Conservation (phyloP, 1,140 invertebrate species). For the Globodera rostochiensis region DNA sequence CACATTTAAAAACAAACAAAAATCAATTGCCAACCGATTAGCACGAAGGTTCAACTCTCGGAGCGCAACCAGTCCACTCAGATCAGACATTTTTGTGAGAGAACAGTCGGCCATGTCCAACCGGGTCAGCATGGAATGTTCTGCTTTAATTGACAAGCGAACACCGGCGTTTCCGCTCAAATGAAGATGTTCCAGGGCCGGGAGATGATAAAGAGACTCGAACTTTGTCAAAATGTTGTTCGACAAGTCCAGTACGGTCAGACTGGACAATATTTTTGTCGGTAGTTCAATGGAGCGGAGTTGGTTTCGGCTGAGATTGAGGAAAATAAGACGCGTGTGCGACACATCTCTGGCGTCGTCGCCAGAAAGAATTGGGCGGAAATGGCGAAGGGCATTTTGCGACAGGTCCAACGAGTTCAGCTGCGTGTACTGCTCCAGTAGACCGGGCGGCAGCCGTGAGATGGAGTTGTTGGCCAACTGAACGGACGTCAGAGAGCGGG, state of each 20-base stretch:
- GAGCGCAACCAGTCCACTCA: constrained; percentile 26
- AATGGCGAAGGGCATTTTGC: not conserved
- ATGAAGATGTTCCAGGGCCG: constrained; percentile 42
- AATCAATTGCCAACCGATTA: constrained; percentile 1
- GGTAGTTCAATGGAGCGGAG: not conserved
- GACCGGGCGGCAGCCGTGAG: constrained; percentile 11
- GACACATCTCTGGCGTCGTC: constrained; percentile 4
- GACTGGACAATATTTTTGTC: not conserved
- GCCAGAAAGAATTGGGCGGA: not conserved
- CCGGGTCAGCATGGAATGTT: constrained; percentile 14
- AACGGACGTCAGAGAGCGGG: constrained; percentile 11
- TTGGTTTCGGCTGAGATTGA: constrained; percentile 1
- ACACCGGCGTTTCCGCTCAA: constrained; percentile 30
- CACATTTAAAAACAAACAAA: not conserved
- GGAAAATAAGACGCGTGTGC: constrained; percentile 17
- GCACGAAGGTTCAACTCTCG: constrained; percentile 26
- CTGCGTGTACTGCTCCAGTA: constrained; percentile 37
- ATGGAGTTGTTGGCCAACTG: constrained; percentile 32
- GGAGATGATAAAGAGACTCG: constrained; percentile 26
- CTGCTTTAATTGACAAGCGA: not conserved
- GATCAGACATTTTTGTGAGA: constrained; percentile 39
- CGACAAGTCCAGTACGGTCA: constrained; percentile 39
- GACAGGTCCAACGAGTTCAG: constrained; percentile 36
- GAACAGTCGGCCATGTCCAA: constrained; percentile 33
- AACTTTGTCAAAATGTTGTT: constrained; percentile 26